Base-by-base conservation (phyloP, 2,113 vertebrate species). In the Coryphaenoides rupestris region DNA sequence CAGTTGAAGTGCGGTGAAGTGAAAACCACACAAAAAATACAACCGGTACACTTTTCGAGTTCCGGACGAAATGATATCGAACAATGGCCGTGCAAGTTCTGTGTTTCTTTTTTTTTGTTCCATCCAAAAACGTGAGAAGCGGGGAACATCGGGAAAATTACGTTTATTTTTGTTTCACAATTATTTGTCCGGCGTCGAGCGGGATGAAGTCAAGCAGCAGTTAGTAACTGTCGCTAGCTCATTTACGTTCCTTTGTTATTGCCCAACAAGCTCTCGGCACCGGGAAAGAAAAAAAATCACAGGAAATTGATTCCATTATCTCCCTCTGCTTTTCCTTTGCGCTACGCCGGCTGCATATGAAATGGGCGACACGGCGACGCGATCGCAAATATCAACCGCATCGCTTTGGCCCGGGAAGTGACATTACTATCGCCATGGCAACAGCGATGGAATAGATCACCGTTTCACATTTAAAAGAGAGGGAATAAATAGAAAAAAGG, bases 391-490 rank as follows among this genome's bases (percentile, higher is more conserved):
- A 71, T 82, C 79, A 71, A 79, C 26, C 26, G 10, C 28, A 4
- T 9, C 5, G 74, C 85, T 81, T 74, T 77, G 75, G 73, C 85
- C 66, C 75, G 67, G 80, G 78, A 83, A 84, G 78, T 77, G 81
- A 84, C 87, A 89, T 89, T 84, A 85, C 74, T 77, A 86, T 90
- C 84, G 78, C 88, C 87, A 90, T 90, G 87, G 86, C 86, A 90
- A 90, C 88, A 54, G 71, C 72, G 75, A 59, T 75, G 69, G 57
- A 55, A 77, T 54, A 26, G 47, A 63, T 57, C 1, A 52, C n/a
- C 69, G 50, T 53, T 2, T 16, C 14, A 14, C 15, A 3, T 53
- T 53, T 6, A 4, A 3, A 7, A 53, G n/a, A n/a, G n/a, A 53
- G 19, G 19, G 19, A 53, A 53, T 16, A 14, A 7, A 50, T 50